phyloP scores from a whole-genome alignment of 1,140 invertebrate species.

The Drosophila repleta region DNA sequence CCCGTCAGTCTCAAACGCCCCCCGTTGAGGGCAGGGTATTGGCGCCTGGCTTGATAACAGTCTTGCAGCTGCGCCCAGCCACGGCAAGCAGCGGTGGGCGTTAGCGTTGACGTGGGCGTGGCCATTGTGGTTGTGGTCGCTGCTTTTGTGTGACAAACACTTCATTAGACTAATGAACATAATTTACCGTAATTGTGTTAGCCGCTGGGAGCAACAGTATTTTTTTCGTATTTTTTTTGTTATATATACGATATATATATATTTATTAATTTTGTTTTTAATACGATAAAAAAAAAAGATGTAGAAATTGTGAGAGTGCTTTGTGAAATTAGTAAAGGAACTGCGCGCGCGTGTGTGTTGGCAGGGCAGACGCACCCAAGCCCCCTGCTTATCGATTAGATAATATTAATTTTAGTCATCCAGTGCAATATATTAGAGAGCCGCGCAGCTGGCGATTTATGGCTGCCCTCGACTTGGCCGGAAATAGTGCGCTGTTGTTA shows the following conservation, averaged over 20 bases:
- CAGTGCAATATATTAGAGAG: slow-evolving; percentile 30
- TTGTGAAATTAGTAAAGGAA: slow-evolving; percentile 43
- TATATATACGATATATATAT: not conserved
- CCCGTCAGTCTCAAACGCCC: too few species aligned
- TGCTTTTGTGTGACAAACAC: slow-evolving; percentile 60
- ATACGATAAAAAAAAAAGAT: not conserved
- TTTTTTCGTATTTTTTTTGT: not conserved
- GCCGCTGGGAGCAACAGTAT: slow-evolving; percentile 31
- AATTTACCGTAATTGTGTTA: slow-evolving; percentile 67
- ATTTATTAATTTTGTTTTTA: not conserved
- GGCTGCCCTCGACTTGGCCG: slow-evolving; percentile 71
- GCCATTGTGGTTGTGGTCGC: not conserved
- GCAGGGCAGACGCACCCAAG: slow-evolving; percentile 25
- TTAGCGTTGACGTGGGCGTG: slow-evolving; percentile 38
- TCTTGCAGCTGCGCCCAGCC: slow-evolving; percentile 6
- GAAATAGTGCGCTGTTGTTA: slow-evolving; percentile 56
- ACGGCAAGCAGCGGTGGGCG: not conserved
- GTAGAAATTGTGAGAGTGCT: slow-evolving; percentile 38
- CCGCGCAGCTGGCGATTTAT: slow-evolving; percentile 14
- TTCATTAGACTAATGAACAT: slow-evolving; percentile 78
- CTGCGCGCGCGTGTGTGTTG: not conserved
- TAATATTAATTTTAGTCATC: slow-evolving; percentile 79
- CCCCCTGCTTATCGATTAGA: slow-evolving; percentile 70
- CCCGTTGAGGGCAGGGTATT: not conserved
- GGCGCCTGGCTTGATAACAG: slow-evolving; percentile 8